phyloP scores from a whole-genome alignment of 1,140 invertebrate species.

The Ylistrum balloti region DNA sequence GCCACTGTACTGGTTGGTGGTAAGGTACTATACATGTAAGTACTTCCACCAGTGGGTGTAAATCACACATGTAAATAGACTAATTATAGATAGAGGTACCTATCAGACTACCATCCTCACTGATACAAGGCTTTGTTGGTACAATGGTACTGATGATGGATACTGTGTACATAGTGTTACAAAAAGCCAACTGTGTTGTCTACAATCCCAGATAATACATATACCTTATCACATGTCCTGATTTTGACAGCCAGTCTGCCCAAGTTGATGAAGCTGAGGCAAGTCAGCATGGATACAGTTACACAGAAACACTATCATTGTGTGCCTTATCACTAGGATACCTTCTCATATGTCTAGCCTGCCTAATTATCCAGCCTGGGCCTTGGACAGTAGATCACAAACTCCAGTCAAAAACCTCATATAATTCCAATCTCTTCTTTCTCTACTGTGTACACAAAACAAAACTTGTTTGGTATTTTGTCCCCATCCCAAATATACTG shows the following conservation, averaged over 20 bases:
- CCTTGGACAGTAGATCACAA: background rate
- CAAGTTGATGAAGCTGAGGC: constrained; percentile 19
- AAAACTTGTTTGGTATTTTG: too few species aligned
- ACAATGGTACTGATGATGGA: background rate
- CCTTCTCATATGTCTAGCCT: background rate
- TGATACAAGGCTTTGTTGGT: background rate
- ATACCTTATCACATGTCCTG: constrained; percentile 28
- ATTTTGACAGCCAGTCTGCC: constrained; percentile 27
- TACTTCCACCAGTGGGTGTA: background rate
- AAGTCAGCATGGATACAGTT: background rate
- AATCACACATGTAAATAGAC: constrained; percentile 11
- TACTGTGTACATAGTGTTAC: background rate
- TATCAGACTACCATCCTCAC: background rate
- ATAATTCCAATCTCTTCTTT: too few species aligned
- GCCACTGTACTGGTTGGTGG: background rate
- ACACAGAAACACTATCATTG: constrained; percentile 15
- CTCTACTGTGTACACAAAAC: too few species aligned
- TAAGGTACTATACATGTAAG: background rate
- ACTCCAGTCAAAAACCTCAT: background rate
- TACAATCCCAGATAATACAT: background rate
- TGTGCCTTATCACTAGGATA: background rate
- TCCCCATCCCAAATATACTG: too few species aligned
- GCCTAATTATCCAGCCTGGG: background rate
- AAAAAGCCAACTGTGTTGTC: background rate
- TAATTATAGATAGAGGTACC: background rate